Evolutionary conservation across 1,140 invertebrate genomes (phyloP).

Genomic region (Cepaea nemoralis): DNA sequence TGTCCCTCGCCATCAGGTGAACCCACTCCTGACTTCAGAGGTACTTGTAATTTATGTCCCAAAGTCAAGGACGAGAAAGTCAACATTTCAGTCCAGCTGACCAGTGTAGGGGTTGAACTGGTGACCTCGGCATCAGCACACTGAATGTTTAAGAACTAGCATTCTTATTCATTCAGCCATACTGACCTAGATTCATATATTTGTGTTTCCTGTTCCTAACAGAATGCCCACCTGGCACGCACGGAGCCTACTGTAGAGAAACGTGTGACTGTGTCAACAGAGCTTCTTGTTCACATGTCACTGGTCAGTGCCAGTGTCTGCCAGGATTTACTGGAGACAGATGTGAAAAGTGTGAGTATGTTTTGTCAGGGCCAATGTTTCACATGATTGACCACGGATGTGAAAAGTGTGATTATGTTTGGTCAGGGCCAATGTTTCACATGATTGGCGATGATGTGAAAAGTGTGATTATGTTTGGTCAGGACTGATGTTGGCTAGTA

Average conservation of each 20-base stretch:
- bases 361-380: conserved; percentile 73
- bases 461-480: conserved; percentile 72
- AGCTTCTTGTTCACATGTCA: conserved; percentile 81
- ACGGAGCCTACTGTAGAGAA: conserved; percentile 63
- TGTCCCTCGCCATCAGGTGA: no score
- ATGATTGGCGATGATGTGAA: conserved; percentile 66
- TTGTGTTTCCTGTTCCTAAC: no score
- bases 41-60: no score
- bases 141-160: no score
- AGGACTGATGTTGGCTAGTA: conserved; percentile 70
- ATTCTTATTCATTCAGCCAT: no score
- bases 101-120: no score
- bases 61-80: no score
- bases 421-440: conserved; percentile 72
- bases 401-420: conserved; percentile 60
- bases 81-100: no score
- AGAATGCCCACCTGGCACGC: conserved; percentile 63
- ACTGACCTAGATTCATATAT: no score
- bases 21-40: no score
- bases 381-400: conserved; percentile 66
- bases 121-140: no score
- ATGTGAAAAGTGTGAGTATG: conserved; percentile 63
- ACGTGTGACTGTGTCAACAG: conserved; percentile 74
- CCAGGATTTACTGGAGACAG: conserved; percentile 68
- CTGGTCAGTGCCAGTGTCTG: conserved; percentile 75